phyloP scores from a whole-genome alignment of 2,797 vertebrate species.

The Otolemur crassicaudatus region DNA sequence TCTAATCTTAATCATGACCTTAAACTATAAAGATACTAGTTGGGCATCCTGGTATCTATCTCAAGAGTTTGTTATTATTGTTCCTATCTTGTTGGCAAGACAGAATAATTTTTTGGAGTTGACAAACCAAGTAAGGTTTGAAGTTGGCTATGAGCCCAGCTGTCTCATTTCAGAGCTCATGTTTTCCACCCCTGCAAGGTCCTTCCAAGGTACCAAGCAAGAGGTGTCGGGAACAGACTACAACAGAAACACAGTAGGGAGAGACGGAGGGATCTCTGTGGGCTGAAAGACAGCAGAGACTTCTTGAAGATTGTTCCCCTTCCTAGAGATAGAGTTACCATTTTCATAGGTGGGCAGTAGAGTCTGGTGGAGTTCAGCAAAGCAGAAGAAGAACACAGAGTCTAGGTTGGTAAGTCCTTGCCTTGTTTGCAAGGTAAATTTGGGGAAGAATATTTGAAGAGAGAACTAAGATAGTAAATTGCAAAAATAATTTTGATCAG shows the following conservation, averaged over 20 bases:
- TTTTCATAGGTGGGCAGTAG: neutral
- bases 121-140: neutral
- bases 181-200: neutral
- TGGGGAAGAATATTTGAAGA: neutral
- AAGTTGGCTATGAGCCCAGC: neutral
- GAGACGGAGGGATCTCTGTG: too few relatives aligned
- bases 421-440: neutral
- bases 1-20: neutral
- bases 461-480: neutral
- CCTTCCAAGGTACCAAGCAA: neutral
- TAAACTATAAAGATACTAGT: neutral
- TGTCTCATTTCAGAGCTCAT: neutral
- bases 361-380: neutral
- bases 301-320: neutral
- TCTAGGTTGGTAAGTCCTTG: neutral
- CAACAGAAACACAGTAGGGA: neutral
- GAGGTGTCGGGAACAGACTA: neutral
- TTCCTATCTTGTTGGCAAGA: neutral
- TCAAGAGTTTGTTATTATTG: neutral
- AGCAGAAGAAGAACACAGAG: neutral
- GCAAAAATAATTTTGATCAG: neutral
- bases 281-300: neutral
- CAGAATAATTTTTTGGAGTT: neutral
- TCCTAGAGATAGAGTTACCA: neutral
- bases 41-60: neutral